Base-by-base conservation (phyloP, 1,140 invertebrate species). In the Lasioglossum albipes region DNA sequence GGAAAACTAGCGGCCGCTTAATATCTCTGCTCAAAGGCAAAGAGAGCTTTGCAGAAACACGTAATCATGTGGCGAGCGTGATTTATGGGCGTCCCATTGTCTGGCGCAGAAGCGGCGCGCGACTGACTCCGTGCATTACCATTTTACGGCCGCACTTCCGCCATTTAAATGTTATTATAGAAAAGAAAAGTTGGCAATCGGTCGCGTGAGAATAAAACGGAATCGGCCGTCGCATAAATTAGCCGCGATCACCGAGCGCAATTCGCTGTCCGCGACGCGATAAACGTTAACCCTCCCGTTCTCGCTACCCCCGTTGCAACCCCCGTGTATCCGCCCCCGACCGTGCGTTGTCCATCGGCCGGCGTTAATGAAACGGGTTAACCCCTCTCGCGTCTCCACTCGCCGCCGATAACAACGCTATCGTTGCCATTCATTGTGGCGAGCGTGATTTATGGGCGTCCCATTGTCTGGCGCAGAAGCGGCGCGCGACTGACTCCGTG, bases 361-460 rank as follows among this genome's bases (percentile, higher is more conserved):
- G 31, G 57, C n/a, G 27, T n/a, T 62, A 69, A 71, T 78, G 75
- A 71, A 78, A 78, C 67, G 45, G n/a, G 42, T 22, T n/a, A 71
- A 62, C 57, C 42, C 75, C 12, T 22, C 10, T 41, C 10, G 36
- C 65, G 16, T 69, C 52, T n/a, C 52, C n/a, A n/a, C 41, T 31
- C 5, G 2, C 12, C 10, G 42, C 61, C 27, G 27, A 70, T 36
- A 31, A 71, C 70, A 71, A 52, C 62, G 7, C 6, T 78, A 71
- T 71, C 57, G 22, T 71, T 64, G 67, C 52, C 52, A 78, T 78
- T 78, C 67, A 64, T 52, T 6, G 7, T 7, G 61, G 22, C 18
- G 22, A 7, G 20, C 18, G 27, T 75, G 72, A 75, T 64, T 64
- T 75, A 75, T 64, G 31, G 27, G 18, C 42, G 61, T 45, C 42